phyloP scores from a whole-genome alignment of 1,140 invertebrate genomes.

The Bombus impatiens region DNA sequence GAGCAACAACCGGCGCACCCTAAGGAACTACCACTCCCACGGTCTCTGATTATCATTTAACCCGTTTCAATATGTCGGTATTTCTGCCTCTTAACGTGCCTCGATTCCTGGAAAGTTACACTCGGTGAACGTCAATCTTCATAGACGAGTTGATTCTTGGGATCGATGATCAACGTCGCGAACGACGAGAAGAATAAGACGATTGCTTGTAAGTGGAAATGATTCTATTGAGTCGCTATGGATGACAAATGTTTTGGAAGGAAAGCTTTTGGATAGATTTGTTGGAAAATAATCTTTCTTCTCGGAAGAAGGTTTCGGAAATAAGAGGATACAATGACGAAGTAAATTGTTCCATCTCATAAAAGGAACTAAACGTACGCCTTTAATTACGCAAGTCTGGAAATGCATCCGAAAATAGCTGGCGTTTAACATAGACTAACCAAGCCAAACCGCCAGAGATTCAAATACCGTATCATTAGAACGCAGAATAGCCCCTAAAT shows the following conservation, averaged over 20 bases:
- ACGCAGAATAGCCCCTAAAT: neutral
- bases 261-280: neutral
- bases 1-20: conserved; percentile 45
- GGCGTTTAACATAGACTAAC: neutral
- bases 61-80: conserved; percentile 27
- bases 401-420: neutral
- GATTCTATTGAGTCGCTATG: neutral
- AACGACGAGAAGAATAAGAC: neutral
- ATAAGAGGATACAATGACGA: neutral
- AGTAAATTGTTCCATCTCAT: neutral
- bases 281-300: no score
- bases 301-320: neutral
- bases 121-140: conserved; percentile 24
- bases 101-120: conserved; percentile 18
- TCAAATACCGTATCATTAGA: neutral
- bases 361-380: no score
- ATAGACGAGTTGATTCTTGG: neutral
- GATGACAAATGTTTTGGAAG: neutral
- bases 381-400: neutral
- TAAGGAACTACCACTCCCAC: conserved; percentile 31
- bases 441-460: neutral
- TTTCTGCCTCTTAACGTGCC: neutral
- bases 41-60: conserved; percentile 27
- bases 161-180: conserved; percentile 18
- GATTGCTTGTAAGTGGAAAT: neutral